phyloP scores from a whole-genome alignment of 2,113 vertebrate species.

The Ceuthmochares aereus region DNA sequence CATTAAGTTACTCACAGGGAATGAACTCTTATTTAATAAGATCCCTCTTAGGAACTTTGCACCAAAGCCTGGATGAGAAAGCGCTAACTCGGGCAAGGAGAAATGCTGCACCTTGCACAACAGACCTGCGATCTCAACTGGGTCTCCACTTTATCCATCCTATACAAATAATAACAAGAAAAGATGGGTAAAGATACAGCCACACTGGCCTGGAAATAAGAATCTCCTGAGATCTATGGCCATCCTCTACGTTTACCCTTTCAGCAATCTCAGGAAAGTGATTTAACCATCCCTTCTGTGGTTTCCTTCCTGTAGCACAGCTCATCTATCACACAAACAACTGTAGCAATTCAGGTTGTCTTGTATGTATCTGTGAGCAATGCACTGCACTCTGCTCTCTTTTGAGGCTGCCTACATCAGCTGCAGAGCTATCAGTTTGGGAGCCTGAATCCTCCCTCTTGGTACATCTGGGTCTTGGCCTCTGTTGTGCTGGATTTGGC shows the following conservation, averaged over 20 bases:
- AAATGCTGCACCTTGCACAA: background rate
- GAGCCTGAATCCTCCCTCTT: rapidly evolving
- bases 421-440: rapidly evolving
- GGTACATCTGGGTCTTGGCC: background rate
- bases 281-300: background rate
- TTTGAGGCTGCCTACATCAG: background rate
- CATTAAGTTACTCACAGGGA: background rate
- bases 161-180: background rate
- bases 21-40: background rate
- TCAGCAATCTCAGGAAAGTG: background rate
- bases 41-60: background rate
- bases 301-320: background rate
- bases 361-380: background rate
- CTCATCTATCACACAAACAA: background rate
- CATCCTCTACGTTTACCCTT: background rate
- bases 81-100: background rate
- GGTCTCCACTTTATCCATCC: background rate
- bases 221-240: background rate
- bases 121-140: background rate
- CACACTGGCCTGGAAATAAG: background rate
- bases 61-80: background rate
- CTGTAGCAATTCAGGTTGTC: background rate
- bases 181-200: background rate
- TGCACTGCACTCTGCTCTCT: background rate
- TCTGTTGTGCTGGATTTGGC: no score